Conservation (phyloP, 2,797 vertebrate genomes). For the Alcedo quadribrachys region DNA sequence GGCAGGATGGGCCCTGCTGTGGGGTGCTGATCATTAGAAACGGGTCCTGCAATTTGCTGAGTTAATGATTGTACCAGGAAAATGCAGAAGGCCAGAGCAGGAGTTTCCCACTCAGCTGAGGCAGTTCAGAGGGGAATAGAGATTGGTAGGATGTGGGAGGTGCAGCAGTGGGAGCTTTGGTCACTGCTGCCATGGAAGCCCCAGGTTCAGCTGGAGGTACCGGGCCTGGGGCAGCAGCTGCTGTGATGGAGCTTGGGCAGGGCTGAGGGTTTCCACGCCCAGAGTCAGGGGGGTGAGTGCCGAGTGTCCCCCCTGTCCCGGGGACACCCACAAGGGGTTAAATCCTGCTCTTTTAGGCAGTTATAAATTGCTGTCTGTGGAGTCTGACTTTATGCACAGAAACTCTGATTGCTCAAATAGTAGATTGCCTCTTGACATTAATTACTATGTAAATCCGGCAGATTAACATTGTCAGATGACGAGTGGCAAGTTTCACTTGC, state of each 20-base stretch:
- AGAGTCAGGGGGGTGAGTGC: fast-evolving
- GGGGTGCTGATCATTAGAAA: background rate
- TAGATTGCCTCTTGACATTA: constrained; percentile 76
- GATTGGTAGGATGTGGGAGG: background rate
- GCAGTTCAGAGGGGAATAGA: background rate
- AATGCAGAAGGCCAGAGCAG: background rate
- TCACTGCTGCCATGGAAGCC: background rate
- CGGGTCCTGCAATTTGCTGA: background rate
- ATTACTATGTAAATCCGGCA: constrained; percentile 73
- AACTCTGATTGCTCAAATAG: constrained; percentile 65
- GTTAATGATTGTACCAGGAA: background rate
- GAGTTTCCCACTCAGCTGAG: background rate
- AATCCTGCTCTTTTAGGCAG: background rate
- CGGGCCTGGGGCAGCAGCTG: background rate
- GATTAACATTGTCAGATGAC: constrained; percentile 70
- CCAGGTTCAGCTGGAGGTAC: background rate
- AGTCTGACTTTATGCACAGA: constrained; percentile 33
- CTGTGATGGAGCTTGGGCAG: background rate
- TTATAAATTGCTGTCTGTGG: background rate
- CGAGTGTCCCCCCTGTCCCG: fast-evolving
- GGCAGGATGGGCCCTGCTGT: background rate
- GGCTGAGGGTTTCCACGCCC: fast-evolving
- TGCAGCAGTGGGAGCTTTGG: background rate
- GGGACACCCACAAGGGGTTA: constrained; percentile 13
- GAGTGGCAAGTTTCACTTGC: constrained; percentile 64